Evolutionary conservation across 2,797 vertebrate genomes (phyloP).

Genomic region (Crenichthys baileyi): DNA sequence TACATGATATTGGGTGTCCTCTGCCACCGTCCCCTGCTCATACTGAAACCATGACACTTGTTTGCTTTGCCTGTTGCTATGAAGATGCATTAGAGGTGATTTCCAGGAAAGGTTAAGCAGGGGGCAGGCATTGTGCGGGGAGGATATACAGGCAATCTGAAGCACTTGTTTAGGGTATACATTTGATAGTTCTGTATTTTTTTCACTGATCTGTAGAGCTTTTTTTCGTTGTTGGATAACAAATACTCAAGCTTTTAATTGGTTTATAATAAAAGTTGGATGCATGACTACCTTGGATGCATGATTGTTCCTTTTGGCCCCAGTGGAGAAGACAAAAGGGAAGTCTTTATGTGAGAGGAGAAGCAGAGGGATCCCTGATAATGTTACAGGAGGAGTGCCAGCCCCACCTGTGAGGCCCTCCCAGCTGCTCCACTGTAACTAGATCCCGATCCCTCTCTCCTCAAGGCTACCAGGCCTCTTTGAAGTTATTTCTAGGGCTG

Average conservation of each 20-base stretch:
- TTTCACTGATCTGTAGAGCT: not conserved
- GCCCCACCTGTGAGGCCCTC: slow-evolving; percentile 82
- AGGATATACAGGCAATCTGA: slow-evolving; percentile 11
- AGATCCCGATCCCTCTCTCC: slow-evolving; percentile 76
- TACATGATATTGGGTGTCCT: slow-evolving; percentile 83
- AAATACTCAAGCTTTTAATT: not conserved
- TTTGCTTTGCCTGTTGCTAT: slow-evolving; percentile 83
- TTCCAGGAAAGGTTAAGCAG: slow-evolving; percentile 61
- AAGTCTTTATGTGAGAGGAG: slow-evolving; percentile 77
- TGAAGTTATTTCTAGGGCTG: slow-evolving; percentile 90
- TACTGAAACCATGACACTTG: slow-evolving; percentile 75
- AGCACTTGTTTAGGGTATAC: not conserved
- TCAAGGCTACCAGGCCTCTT: slow-evolving; percentile 82
- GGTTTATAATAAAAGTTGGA: slow-evolving; percentile 41
- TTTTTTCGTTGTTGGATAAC: not conserved
- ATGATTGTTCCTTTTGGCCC: slow-evolving; percentile 69
- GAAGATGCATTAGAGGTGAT: slow-evolving; percentile 72
- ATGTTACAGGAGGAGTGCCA: slow-evolving; percentile 80
- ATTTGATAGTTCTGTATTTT: slow-evolving; percentile 7
- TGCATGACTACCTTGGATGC: slow-evolving; percentile 36
- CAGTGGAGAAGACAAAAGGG: slow-evolving; percentile 77
- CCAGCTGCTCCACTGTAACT: slow-evolving; percentile 86
- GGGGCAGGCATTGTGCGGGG: slow-evolving; percentile 18
- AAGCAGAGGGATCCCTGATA: slow-evolving; percentile 77
- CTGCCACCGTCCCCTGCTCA: slow-evolving; percentile 54